Evolutionary conservation across 2,113 vertebrate genomes (phyloP), one percentile per base, ranked within the genome.

Genomic region (Strix aluco): DNA sequence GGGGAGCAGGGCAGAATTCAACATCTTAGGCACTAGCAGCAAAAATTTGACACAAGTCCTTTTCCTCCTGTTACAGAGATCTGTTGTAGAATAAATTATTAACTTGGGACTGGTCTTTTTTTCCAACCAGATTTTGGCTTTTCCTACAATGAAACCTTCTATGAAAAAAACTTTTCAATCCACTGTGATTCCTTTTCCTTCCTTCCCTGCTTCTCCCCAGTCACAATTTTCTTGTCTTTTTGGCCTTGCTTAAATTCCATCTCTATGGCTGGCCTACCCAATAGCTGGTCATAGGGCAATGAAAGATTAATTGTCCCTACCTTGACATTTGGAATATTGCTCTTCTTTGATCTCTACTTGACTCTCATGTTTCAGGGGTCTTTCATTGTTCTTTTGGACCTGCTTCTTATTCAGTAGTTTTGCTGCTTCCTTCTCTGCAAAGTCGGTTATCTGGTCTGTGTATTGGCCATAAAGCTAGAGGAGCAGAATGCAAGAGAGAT

Each of bases 381-480:
- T 94, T 93, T 62, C 96, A 66, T 92, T 57, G 70, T 59, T 96
- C 51, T 70, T 87, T 63, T 89, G 92, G 51, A 21, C 36, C 32
- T 72, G 62, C 52, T 96, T 96, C 58, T 95, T 77, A 52, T 74
- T 89, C 78, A 95, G 89, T 52, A 98, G 86, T 80, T 94, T 94
- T 77, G 34, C 80, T 63, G 87, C 97, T 98, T 97, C 99, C 81
- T 98, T 98, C 65, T 97, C 96, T 92, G 98, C 98, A 73, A 98
- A 98, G 86, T 95, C 96, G n/a, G 98, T 98, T 93, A 98, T 95
- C 94, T 99, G 98, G 81, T 99, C 99, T 90, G 98, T 99, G 98
- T 99, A 99, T 91, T 99, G 98, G 21, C 99, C 99, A 95, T 99
- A 99, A 87, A 99, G 98, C 99, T 99, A 94, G 47, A 92, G 93